Evolutionary conservation across 2,113 vertebrate species (phyloP), one percentile per base, ranked within the genome.

Genomic region (Corythoichthys intestinalis): DNA sequence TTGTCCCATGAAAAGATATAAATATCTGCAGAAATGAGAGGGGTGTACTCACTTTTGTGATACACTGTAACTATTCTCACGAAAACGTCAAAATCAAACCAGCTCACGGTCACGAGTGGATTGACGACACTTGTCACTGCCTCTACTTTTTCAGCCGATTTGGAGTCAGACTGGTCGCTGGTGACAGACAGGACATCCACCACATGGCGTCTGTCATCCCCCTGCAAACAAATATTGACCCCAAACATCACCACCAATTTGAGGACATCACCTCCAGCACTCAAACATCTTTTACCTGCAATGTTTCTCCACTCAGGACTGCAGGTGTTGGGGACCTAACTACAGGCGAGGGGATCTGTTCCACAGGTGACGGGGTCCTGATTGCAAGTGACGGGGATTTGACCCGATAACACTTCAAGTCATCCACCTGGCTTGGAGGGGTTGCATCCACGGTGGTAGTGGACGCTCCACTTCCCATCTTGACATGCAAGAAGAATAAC

Each of bases 391-490:
- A 28, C 9, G 67, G 48, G 39, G n/a, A 3, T 34, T n/a, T 10
- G 12, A 2, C 3, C 1, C 37, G 48, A 4, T 61, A 59, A 0
- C 11, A 17, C 46, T 49, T 54, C 7, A 38, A 0, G 38, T 13
- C 15, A 0, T 65, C 70, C 3, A 2, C 56, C 34, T 17, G 41
- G 60, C 78, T 1, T 2, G 48, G 63, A 7, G 0, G 67, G 47
- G 59, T 8, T 4, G 2, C 64, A n/a, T 62, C 48, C 0, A 6
- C 37, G 65, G 53, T 58, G 0, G 6, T 37, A 65, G 53, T 53
- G 0, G 56, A 59, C 0, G 17, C 71, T 38, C 69, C 71, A 75
- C 78, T 76, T 54, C 86, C 73, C 76, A 85, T 84, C 71, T 15
- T 2, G 0, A 69, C 67, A 8, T 9, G 10, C n/a, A 39, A 67